Conservation (phyloP, 2,113 vertebrate genomes). For the Dasyurus viverrinus region DNA sequence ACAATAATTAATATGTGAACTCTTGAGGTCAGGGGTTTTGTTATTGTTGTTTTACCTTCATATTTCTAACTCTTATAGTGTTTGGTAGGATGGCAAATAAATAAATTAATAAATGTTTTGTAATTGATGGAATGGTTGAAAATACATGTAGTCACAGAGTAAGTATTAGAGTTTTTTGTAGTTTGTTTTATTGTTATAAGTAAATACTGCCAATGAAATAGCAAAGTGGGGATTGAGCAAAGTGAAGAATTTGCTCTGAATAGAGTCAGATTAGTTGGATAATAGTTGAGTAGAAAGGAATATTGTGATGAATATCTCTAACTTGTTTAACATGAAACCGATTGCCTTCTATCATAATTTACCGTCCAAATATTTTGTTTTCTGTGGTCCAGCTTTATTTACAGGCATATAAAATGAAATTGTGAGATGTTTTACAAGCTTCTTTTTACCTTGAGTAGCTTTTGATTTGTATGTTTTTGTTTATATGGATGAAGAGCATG, state of each 20-base stretch:
- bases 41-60: neutral
- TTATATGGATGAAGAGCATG: slow-evolving; percentile 80
- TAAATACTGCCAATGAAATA: neutral
- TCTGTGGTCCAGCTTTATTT: slow-evolving; percentile 85
- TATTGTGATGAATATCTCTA: neutral
- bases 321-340: neutral
- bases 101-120: neutral
- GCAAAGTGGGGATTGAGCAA: neutral
- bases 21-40: neutral
- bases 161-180: neutral
- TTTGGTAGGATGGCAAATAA: neutral
- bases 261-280: neutral
- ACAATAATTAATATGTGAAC: neutral
- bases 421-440: slow-evolving; percentile 85
- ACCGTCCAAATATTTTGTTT: slow-evolving; percentile 83
- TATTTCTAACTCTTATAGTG: neutral
- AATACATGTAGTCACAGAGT: neutral
- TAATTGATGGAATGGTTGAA: neutral
- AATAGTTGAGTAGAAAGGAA: neutral
- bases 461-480: slow-evolving; percentile 75
- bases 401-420: slow-evolving; percentile 86
- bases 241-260: neutral
- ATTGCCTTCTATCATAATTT: slow-evolving; percentile 86
- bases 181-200: neutral
- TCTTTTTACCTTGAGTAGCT: slow-evolving; percentile 80